Percentiles rank a stretch among this genome's conserved stretches.
These are phyloP conservation scores for Pomatostomus ruficeps DNA, from an alignment of 2,113 vertebrate species.

Conservation along the genomic window DNA sequence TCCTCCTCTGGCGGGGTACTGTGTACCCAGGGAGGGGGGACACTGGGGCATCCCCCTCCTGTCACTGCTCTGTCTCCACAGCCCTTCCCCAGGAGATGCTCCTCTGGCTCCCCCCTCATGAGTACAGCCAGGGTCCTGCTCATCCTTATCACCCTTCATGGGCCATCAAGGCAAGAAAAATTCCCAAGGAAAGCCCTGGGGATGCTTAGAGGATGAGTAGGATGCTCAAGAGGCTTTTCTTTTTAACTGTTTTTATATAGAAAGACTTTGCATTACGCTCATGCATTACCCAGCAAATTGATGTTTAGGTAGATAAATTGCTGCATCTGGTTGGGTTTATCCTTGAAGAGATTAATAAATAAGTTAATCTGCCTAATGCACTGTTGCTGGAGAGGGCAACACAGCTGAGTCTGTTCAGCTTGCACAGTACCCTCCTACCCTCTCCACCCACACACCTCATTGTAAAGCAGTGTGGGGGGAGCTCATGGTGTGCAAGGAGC, in stretches of 20 bases:
- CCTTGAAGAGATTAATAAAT: slow-evolving; percentile 29
- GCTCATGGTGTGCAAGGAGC: background rate
- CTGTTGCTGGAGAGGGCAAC: background rate
- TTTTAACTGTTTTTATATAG: background rate
- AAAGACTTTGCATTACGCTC: background rate
- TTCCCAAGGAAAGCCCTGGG: background rate
- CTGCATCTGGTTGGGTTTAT: slow-evolving; percentile 25
- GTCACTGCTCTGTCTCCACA: background rate
- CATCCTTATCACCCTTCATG: background rate
- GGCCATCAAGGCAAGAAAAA: background rate
- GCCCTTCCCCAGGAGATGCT: background rate
- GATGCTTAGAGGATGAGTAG: background rate
- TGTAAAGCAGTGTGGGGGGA: background rate
- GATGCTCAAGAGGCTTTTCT: background rate
- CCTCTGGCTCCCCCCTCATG: background rate
- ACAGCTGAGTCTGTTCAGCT: background rate
- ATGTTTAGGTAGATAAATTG: slow-evolving; percentile 25
- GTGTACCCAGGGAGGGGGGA: background rate
- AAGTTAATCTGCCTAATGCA: slow-evolving; percentile 25
- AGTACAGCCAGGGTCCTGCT: background rate
- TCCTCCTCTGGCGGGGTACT: background rate
- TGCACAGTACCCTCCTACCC: background rate
- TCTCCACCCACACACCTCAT: background rate
- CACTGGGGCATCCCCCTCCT: background rate
- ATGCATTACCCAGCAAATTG: background rate